Percentiles rank a stretch among this genome's conserved stretches.
Evolutionary conservation across 2,888 invertebrate species (phyloP).

Genomic region (Drosophila vallismaia): DNA sequence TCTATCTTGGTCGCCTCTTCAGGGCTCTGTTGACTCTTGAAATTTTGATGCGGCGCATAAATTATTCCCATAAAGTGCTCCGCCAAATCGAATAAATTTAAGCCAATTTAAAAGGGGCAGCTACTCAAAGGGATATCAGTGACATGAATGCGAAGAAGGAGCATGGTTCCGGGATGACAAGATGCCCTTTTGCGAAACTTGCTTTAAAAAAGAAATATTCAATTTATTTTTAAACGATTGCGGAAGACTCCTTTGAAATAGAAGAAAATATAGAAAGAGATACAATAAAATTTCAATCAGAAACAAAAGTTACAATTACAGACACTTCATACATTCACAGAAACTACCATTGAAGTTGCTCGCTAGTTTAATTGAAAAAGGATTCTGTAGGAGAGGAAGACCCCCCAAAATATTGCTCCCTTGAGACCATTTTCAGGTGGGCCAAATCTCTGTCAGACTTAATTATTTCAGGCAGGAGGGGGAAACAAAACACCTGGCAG

Average conservation of each 20-base stretch:
- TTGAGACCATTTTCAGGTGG: constrained; percentile 12
- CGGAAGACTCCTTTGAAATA: background rate
- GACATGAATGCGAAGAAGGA: constrained; percentile 11
- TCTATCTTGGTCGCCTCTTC: constrained; percentile 13
- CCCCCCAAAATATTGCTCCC: constrained; percentile 7
- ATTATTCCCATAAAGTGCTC: constrained; percentile 55
- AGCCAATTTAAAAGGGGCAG: constrained; percentile 64
- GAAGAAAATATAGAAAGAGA: no score
- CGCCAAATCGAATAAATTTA: constrained; percentile 72
- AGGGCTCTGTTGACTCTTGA: constrained; percentile 45
- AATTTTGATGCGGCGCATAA: constrained; percentile 70
- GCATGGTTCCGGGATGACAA: background rate
- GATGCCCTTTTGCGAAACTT: background rate
- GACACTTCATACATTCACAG: background rate
- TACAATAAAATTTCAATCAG: no score
- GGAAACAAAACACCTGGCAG: constrained; percentile 36
- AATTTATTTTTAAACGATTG: background rate
- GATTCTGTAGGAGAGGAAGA: background rate
- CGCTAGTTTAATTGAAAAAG: constrained; percentile 8
- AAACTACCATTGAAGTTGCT: background rate
- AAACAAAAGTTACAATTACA: no score
- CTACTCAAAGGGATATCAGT: constrained; percentile 33
- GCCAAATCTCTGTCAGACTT: constrained; percentile 43
- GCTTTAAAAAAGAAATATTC: no score
- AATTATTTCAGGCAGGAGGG: constrained; percentile 47